A percentile compares a stretch with the other conserved stretches of the same genome.
phyloP scores from a whole-genome alignment of 2,797 vertebrate species.

The Malurus splendens region DNA sequence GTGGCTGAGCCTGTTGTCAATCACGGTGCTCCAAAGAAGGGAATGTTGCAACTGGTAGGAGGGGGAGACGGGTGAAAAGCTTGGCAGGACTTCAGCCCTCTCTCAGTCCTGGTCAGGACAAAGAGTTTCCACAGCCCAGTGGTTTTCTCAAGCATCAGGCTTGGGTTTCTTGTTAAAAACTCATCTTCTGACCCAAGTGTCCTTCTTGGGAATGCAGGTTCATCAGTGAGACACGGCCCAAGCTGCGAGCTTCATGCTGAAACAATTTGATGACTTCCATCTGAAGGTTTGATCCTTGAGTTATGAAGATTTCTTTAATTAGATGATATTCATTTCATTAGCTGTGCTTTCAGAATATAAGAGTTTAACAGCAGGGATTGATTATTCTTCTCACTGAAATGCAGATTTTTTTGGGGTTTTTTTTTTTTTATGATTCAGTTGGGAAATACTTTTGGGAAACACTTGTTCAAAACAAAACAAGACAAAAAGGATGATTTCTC shows the following conservation, averaged over 20 bases:
- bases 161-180: neutral
- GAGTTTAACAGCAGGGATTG: conserved; percentile 16
- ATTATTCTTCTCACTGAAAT: conserved; percentile 42
- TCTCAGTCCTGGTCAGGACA: neutral
- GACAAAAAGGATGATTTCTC: conserved; percentile 24
- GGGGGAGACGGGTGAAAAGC: neutral
- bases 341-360: conserved; percentile 33
- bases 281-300: neutral
- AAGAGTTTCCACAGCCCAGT: neutral
- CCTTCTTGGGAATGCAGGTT: conserved; percentile 14
- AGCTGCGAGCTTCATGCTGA: neutral
- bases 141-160: neutral
- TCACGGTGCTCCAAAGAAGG: neutral
- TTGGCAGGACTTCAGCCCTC: neutral
- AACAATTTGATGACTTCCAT: conserved; percentile 7
- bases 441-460: conserved; percentile 71
- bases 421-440: conserved; percentile 12
- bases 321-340: conserved; percentile 41
- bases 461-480: conserved; percentile 70
- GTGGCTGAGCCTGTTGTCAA: neutral
- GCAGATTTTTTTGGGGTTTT: neutral
- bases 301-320: conserved; percentile 34
- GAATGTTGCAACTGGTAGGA: neutral
- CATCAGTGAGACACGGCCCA: neutral
- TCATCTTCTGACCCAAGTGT: neutral